Evolutionary conservation across 2,888 invertebrate genomes (phyloP), one percentile per base, ranked within the genome.

Genomic region (Drosophila kambysellisi): DNA sequence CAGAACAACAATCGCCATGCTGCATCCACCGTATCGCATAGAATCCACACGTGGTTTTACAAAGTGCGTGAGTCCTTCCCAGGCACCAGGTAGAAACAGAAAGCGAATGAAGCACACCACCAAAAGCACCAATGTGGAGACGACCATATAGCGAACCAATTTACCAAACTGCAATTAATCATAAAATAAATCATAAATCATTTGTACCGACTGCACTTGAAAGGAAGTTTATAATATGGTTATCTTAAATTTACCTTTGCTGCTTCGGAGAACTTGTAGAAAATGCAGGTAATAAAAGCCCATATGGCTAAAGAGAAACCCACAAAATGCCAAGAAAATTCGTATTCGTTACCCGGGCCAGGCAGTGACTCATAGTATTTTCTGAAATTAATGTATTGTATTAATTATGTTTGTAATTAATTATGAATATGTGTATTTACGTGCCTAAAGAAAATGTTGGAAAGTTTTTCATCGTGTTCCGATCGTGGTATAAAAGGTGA

Each of bases 1-100:
- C 92, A 98, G 58, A 0, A 84, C 81, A 58, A 85, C 60, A 0
- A 91, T 9, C 0, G 88, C 76, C 20, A 89, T 72, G 6, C 52
- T 53, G 0, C 56, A 4, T 3, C 66, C 6, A 3, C 73, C 79
- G 0, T 63, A 3, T 0, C 52, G 0, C 43, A 84, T 25, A 0
- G 66, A 33, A 0, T 43, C 2, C 8, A 17, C 0, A 0, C 33
- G 39, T 0, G 85, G 83, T 1, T 20, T 57, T 4, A 84, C 59
- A 32, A 74, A 84, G 6, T 73, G 57, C 0, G 25, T n/a, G 0
- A 91, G 33, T 4, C 82, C 88, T 0, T 43, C 53, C 4, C 74
- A 43, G 4, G 90, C 85, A 4, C 84, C 83, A 0, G 92, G 90
- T 20, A 92, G 60, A 50, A 91, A 89, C 0, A 90, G 29, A 3